Percentiles rank a stretch among this genome's conserved stretches.
These are phyloP conservation scores for Buathra laborator DNA, from an alignment of 2,888 invertebrate genomes.

Conservation along the genomic window DNA sequence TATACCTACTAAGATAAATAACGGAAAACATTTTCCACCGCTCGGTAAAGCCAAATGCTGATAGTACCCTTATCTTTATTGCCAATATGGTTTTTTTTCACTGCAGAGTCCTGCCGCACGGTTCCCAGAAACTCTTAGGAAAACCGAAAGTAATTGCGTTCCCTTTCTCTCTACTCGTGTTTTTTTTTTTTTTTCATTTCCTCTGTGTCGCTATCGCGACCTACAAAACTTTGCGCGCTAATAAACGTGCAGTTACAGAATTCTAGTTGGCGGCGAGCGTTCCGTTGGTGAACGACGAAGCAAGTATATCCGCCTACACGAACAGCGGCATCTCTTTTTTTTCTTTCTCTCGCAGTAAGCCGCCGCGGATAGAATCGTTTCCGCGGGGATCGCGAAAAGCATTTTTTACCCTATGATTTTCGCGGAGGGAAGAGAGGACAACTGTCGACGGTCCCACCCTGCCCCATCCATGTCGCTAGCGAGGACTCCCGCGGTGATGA, in stretches of 20 bases:
- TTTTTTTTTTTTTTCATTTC: conserved; percentile 18
- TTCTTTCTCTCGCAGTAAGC: conserved; percentile 12
- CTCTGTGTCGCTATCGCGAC: conserved; percentile 35
- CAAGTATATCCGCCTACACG: conserved; percentile 15
- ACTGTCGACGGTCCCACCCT: conserved; percentile 72
- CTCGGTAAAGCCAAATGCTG: conserved; percentile 17
- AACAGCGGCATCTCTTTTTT: conserved; percentile 15
- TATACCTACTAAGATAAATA: neutral
- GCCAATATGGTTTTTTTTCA: conserved; percentile 21
- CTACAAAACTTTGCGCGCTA: conserved; percentile 43
- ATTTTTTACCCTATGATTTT: conserved; percentile 74
- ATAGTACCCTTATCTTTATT: conserved; percentile 56
- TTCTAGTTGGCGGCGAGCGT: conserved; percentile 50
- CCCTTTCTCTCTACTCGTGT: neutral
- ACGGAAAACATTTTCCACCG: conserved; percentile 19
- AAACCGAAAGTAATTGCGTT: conserved; percentile 42
- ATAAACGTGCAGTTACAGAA: conserved; percentile 27
- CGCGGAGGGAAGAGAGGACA: conserved; percentile 70
- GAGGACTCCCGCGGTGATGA: conserved; percentile 69
- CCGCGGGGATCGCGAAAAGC: conserved; percentile 64
- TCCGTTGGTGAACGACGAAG: conserved; percentile 19
- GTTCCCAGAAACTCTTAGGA: conserved; percentile 47
- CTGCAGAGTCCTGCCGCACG: neutral
- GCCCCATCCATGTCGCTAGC: conserved; percentile 65
- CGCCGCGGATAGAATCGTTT: conserved; percentile 62